Evolutionary conservation across 2,888 invertebrate species (phyloP), one percentile per base, ranked within the genome.

Genomic region (Liopterus haemorrhoidalis): DNA sequence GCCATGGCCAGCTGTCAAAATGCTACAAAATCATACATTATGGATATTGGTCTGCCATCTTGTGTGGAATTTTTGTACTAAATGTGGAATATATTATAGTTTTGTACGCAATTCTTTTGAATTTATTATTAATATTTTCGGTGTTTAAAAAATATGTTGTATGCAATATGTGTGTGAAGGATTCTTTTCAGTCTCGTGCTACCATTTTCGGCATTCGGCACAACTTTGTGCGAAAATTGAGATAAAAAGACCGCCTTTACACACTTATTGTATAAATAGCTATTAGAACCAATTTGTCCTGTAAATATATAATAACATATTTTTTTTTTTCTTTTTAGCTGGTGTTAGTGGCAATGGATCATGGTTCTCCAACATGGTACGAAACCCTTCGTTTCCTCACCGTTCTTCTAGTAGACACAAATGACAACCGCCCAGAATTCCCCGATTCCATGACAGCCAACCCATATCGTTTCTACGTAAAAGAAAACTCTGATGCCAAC

Each of bases 401-500:
- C 0, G 78, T 92, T 28, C 72, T 82, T 21, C 69, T 91, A 27
- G 80, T 82, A 6, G 89, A 91, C 61, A 81, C 82, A 2, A 83
- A 89, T 57, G 89, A 90, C 67, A 88, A 90, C 60, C 71, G 76
- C 1, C 89, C 91, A 0, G 79, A 81, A 59, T 91, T 90, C 63
- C 75, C 78, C 0, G 75, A 77, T 37, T 70, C 75, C 2, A 66
- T 69, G 20, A 72, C 73, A 9, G 66, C 71, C 2, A 73, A 75
- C 51, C 74, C 75, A 1, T 82, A 88, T 60, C 76, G 76, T 52
- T 85, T 89, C 57, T 74, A 72, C 19, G 69, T 89, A 4, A 71
- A 72, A 24, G 90, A 91, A 69, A 90, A 90, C 65, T 70, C 77
- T 49, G 72, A 73, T 0, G 65, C 73, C 0, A 75, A 80, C 41